A percentile compares a stretch with the other conserved stretches of the same genome.
phyloP scores from a whole-genome alignment of 2,113 vertebrate genomes.

The Psilopsiagon aurifrons region DNA sequence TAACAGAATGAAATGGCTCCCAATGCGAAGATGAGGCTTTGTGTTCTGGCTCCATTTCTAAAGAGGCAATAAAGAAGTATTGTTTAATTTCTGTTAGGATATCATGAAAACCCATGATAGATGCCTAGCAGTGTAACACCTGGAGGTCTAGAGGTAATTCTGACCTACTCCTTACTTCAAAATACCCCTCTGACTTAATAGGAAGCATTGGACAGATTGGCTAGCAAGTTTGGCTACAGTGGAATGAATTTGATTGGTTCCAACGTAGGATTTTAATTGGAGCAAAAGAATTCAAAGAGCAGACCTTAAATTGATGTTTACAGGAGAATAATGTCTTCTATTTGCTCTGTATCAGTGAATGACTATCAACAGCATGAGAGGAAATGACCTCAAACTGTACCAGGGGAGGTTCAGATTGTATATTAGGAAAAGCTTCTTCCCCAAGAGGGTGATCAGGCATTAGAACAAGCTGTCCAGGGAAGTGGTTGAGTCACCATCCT shows the following conservation, averaged over 20 bases:
- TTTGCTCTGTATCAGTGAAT: not conserved
- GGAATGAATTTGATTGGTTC: not conserved
- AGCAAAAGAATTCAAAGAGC: not conserved
- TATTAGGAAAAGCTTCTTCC: not conserved
- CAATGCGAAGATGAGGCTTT: not conserved
- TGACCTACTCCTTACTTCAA: not conserved
- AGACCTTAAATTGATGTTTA: not conserved
- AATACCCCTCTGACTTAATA: not conserved
- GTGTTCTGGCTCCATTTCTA: not conserved
- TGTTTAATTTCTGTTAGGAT: not conserved
- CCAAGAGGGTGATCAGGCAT: not conserved
- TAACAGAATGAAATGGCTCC: not conserved
- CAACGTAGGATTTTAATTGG: not conserved
- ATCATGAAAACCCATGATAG: not conserved
- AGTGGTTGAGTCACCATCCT: not conserved
- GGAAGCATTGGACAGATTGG: not conserved
- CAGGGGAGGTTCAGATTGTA: not conserved
- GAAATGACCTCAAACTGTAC: not conserved
- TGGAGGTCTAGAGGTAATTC: not conserved
- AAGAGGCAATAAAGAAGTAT: not conserved
- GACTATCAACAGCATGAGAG: not conserved
- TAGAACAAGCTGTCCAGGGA: not conserved
- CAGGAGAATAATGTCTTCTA: not conserved
- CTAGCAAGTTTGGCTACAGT: not conserved
- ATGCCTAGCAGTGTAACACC: not conserved